Evolutionary conservation across 2,797 vertebrate species (phyloP).

Genomic region (Limosa lapponica): DNA sequence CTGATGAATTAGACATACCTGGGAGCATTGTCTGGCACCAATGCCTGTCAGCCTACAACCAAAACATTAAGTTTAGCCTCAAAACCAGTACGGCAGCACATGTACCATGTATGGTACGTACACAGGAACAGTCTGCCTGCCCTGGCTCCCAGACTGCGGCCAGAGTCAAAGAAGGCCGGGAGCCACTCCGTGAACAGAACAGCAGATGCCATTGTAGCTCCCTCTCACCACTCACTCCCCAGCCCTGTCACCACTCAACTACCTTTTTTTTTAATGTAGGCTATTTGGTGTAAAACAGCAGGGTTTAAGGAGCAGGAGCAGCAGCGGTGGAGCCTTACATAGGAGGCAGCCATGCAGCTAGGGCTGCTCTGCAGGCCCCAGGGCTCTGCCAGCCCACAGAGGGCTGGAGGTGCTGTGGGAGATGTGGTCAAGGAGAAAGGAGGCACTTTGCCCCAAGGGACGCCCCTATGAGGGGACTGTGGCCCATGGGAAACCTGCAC

Average conservation of each 20-base stretch:
- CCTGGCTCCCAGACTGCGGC: neutral
- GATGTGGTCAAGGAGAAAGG: neutral
- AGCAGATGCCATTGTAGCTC: neutral
- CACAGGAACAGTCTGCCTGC: neutral
- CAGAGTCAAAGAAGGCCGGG: too few relatives aligned
- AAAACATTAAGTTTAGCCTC: neutral
- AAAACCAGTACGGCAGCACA: neutral
- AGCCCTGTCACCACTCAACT: fast-evolving
- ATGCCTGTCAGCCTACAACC: neutral
- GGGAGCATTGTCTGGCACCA: neutral
- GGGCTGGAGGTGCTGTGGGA: neutral
- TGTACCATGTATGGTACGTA: fast-evolving
- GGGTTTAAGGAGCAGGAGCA: fast-evolving
- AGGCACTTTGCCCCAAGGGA: fast-evolving
- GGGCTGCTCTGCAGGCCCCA: fast-evolving
- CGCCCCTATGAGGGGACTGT: neutral
- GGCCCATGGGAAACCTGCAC: neutral
- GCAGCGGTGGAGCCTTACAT: fast-evolving
- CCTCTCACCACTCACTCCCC: too few relatives aligned
- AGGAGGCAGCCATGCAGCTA: fast-evolving
- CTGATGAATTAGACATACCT: neutral
- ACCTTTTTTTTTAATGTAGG: neutral
- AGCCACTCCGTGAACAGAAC: neutral
- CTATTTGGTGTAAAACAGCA: neutral
- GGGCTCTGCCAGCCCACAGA: fast-evolving